Conservation (phyloP, 2,888 invertebrate species). For the Perizoma affinitatum region DNA sequence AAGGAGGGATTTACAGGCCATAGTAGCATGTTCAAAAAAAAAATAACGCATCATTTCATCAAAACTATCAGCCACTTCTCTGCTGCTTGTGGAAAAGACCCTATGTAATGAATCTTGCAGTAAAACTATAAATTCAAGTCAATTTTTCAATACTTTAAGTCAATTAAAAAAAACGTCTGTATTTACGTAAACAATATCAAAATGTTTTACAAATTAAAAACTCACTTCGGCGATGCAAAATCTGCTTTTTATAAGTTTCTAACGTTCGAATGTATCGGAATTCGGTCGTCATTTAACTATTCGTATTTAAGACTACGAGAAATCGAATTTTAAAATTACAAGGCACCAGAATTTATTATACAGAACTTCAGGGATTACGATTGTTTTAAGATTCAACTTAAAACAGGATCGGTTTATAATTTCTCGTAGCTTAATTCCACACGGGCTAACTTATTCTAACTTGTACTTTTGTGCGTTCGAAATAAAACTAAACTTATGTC, state of each 20-base stretch:
- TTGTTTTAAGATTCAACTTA: background rate
- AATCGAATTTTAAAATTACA: constrained; percentile 13
- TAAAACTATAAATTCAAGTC: background rate
- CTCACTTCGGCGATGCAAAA: constrained; percentile 14
- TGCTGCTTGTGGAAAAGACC: background rate
- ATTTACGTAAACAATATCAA: constrained; percentile 33
- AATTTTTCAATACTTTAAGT: background rate
- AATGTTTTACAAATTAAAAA: constrained; percentile 30
- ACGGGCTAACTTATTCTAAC: constrained; percentile 62
- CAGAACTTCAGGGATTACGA: background rate
- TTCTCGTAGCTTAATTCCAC: constrained; percentile 25
- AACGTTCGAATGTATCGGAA: constrained; percentile 64
- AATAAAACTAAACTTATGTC: constrained; percentile 42
- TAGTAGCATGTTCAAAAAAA: too few relatives aligned
- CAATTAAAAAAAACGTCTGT: background rate
- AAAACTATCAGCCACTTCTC: too few relatives aligned
- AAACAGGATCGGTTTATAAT: constrained; percentile 3
- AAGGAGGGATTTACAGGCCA: too few relatives aligned
- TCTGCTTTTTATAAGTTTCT: constrained; percentile 16
- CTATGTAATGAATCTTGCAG: background rate
- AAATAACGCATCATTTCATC: too few relatives aligned
- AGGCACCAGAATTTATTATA: constrained; percentile 1
- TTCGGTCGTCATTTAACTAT: constrained; percentile 38
- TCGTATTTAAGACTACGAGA: constrained; percentile 28
- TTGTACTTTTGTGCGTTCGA: constrained; percentile 74